A percentile compares a stretch with the other conserved stretches of the same genome.
Evolutionary conservation across 2,888 invertebrate species (phyloP).

Genomic region (Copidosoma aretas): DNA sequence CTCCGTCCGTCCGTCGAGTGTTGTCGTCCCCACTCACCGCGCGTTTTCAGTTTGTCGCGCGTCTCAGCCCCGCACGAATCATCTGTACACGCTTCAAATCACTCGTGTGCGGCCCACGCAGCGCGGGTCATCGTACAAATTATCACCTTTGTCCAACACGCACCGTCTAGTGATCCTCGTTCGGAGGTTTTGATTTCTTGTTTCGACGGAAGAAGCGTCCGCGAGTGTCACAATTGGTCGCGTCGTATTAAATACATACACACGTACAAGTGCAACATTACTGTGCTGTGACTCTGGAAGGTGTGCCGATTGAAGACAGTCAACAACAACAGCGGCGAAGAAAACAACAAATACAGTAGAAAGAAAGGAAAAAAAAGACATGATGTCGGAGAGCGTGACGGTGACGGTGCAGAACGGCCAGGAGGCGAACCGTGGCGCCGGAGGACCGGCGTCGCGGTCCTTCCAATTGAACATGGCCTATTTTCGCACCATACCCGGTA

Average conservation of each 20-base stretch:
- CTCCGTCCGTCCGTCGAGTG: too few species aligned
- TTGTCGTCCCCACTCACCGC: not conserved
- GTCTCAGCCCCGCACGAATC: not conserved
- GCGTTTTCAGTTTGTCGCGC: not conserved
- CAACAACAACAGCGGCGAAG: not conserved
- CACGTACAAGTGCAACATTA: too few species aligned
- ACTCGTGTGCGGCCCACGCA: too few species aligned
- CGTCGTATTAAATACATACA: not conserved
- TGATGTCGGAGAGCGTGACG: constrained; percentile 83
- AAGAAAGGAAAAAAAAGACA: constrained; percentile 50
- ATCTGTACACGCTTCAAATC: too few species aligned
- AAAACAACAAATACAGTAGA: not conserved
- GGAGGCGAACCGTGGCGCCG: constrained; percentile 66
- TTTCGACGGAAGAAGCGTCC: constrained; percentile 17
- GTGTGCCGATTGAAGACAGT: not conserved
- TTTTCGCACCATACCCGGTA: constrained; percentile 81
- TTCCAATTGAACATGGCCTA: constrained; percentile 69
- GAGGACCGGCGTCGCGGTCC: constrained; percentile 59
- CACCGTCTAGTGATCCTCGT: too few species aligned
- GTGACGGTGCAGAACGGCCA: constrained; percentile 77
- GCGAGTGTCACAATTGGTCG: constrained; percentile 5
- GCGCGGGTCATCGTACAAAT: too few species aligned
- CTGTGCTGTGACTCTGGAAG: not conserved
- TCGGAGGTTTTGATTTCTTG: too few species aligned
- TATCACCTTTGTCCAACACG: too few species aligned